Conservation (phyloP, 2,797 vertebrate species). For the Arremon aurantiirostris region DNA sequence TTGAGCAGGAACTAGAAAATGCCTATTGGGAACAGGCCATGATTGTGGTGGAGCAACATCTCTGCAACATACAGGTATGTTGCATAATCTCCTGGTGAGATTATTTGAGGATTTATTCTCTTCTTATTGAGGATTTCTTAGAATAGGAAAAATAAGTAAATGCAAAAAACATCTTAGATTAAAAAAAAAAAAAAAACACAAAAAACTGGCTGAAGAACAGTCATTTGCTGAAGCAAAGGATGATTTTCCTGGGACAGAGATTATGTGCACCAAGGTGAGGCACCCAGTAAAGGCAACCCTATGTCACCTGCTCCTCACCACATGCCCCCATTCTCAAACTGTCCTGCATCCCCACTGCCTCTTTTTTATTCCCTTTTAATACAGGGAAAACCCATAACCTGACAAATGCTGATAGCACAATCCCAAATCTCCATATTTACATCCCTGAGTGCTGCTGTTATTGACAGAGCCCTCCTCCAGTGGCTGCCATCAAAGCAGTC, state of each 20-base stretch:
- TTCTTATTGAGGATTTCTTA: not conserved
- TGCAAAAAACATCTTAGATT: not conserved
- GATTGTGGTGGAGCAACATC: not conserved
- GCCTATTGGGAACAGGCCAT: not conserved
- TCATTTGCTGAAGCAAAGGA: not conserved
- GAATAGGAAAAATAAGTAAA: not conserved
- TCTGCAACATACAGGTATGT: not conserved
- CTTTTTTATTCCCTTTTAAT: not conserved
- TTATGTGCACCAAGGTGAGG: not conserved
- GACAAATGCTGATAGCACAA: not conserved
- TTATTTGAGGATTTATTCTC: not conserved
- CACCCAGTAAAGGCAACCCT: accelerated
- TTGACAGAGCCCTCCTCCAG: slow-evolving; percentile 1
- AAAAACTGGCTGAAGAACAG: not conserved
- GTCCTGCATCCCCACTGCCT: not conserved
- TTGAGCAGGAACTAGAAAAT: not conserved
- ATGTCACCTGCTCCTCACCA: accelerated
- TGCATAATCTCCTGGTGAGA: not conserved
- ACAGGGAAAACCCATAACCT: not conserved
- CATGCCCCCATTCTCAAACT: not conserved
- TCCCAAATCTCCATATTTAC: slow-evolving; percentile 12
- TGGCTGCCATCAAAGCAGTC: not conserved
- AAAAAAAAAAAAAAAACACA: not conserved
- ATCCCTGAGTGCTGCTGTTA: not conserved
- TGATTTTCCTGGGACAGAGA: not conserved